Evolutionary conservation across 2,113 vertebrate species (phyloP).

Genomic region (Ondatra zibethicus): DNA sequence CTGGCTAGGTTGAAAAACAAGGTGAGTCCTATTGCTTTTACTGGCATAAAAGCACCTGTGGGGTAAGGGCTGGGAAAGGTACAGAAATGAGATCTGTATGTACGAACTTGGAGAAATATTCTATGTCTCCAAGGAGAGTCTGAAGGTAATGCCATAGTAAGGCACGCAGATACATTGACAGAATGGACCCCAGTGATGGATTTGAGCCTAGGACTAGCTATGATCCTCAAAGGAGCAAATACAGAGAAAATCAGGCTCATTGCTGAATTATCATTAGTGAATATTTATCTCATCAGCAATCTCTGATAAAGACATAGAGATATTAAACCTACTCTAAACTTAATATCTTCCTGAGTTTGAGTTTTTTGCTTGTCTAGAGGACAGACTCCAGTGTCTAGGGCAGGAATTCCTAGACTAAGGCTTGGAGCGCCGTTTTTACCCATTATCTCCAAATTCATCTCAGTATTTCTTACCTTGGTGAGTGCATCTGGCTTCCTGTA

Average conservation of each 20-base stretch:
- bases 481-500: accelerated
- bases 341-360: too few relatives aligned
- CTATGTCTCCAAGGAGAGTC: background rate
- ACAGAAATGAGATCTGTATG: background rate
- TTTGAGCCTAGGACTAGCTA: background rate
- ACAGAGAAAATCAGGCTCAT: background rate
- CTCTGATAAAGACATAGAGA: background rate
- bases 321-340: background rate
- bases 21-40: background rate
- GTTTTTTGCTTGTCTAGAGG: background rate
- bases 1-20: background rate
- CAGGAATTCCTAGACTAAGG: background rate
- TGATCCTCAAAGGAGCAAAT: background rate
- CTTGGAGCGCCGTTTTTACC: background rate
- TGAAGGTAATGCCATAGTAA: background rate
- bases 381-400: background rate
- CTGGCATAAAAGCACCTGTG: background rate
- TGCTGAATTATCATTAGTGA: background rate
- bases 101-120: background rate
- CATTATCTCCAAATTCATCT: background rate
- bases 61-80: background rate
- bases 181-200: background rate
- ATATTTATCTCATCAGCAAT: background rate
- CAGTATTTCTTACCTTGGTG: background rate
- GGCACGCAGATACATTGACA: background rate